These are phyloP conservation scores for Leucophenga maculata DNA, from an alignment of 2,888 invertebrate species.

Conservation along the genomic window DNA sequence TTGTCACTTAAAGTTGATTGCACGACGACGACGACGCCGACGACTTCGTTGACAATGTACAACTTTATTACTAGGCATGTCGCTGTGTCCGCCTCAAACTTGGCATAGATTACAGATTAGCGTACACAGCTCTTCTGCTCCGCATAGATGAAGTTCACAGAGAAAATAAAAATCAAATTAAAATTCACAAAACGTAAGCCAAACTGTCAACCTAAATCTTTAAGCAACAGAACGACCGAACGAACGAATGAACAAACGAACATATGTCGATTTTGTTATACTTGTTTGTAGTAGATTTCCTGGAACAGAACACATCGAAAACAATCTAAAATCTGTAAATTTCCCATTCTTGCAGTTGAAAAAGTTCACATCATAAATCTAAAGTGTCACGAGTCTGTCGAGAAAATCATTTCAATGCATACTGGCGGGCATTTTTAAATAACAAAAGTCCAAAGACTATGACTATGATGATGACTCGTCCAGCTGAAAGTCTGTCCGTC, in stretches of 20 bases:
- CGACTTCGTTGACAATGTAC: not conserved
- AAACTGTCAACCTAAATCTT: conserved; percentile 23
- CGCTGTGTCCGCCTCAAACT: not conserved
- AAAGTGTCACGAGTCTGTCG: conserved; percentile 66
- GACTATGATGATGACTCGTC: not conserved
- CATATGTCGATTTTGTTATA: conserved; percentile 57
- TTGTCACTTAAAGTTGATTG: conserved; percentile 47
- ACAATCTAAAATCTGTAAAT: conserved; percentile 26
- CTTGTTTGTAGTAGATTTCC: conserved; percentile 59
- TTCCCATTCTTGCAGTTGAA: conserved; percentile 12
- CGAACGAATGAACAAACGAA: conserved; percentile 12
- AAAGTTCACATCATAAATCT: conserved; percentile 66
- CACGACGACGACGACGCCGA: not conserved
- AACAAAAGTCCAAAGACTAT: conserved; percentile 46
- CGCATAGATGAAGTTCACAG: no score
- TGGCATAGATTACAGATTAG: conserved; percentile 22
- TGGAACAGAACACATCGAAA: conserved; percentile 52
- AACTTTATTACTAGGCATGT: conserved; percentile 21
- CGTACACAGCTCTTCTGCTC: no score
- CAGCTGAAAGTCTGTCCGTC: not conserved
- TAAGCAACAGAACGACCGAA: no score
- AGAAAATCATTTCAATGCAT: conserved; percentile 50
- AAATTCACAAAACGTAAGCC: conserved; percentile 16
- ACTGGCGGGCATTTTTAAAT: conserved; percentile 36
- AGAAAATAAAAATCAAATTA: conserved; percentile 6